Evolutionary conservation across 2,888 invertebrate genomes (phyloP).

Genomic region (Mythimna impura): DNA sequence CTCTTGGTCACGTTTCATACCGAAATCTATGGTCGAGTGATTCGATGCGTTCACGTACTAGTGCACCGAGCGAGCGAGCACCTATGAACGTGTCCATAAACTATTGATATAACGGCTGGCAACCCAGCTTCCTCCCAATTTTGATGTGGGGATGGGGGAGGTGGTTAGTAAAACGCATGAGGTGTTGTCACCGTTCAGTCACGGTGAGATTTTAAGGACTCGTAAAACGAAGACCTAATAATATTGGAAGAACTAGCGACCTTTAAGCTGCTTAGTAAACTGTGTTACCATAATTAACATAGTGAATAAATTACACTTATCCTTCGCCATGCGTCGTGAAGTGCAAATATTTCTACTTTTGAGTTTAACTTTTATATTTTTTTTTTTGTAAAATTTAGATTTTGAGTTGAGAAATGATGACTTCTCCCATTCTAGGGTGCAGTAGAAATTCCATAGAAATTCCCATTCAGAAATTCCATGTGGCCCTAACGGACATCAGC

Average conservation of each 20-base stretch:
- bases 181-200: not conserved
- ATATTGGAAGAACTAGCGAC: not conserved
- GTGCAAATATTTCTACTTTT: not conserved
- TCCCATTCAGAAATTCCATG: too few species aligned
- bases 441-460: too few species aligned
- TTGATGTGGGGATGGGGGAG: not conserved
- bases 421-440: too few species aligned
- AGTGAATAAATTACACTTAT: conserved; percentile 14
- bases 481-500: too few species aligned
- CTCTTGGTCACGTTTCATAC: conserved; percentile 17
- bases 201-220: not conserved
- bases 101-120: conserved; percentile 8
- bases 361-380: not conserved
- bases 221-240: not conserved
- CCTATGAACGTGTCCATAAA: not conserved
- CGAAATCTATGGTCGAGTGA: conserved; percentile 15
- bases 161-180: not conserved
- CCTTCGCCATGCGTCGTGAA: not conserved
- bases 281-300: not conserved
- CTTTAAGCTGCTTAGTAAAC: not conserved
- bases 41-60: conserved; percentile 9
- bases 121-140: not conserved
- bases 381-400: not conserved
- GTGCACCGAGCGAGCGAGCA: not conserved
- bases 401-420: too few species aligned